phyloP scores from a whole-genome alignment of 30 jellyfish, hydroid and myxozoan genomes.

The Nemopilema nomurai region DNA sequence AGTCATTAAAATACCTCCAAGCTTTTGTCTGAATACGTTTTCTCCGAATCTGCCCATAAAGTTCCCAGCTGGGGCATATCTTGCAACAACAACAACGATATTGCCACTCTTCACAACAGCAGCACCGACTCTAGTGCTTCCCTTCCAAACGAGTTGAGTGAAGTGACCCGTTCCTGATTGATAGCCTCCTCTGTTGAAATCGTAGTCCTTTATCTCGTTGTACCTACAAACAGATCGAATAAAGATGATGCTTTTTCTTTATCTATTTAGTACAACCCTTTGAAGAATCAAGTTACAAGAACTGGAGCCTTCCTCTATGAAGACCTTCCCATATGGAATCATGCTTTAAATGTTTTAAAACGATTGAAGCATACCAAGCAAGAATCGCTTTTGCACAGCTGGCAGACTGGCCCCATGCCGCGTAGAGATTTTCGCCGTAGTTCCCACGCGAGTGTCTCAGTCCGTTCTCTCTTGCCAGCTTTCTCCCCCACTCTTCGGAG shows the following conservation, averaged over 20 bases:
- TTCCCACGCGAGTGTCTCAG: slow-evolving; percentile 63
- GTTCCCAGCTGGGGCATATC: slow-evolving; percentile 79
- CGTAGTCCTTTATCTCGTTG: slow-evolving; percentile 48
- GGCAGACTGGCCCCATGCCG: slow-evolving; percentile 54
- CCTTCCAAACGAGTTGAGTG: slow-evolving; percentile 80
- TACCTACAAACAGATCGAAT: slow-evolving; percentile 40
- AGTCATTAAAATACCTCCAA: slow-evolving; percentile 72
- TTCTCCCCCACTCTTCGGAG: slow-evolving; percentile 59
- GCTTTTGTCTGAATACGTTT: slow-evolving; percentile 49
- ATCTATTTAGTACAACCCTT: not conserved
- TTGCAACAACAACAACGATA: slow-evolving; percentile 64
- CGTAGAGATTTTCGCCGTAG: slow-evolving; percentile 69
- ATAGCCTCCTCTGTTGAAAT: slow-evolving; percentile 54
- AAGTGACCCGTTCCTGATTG: slow-evolving; percentile 68
- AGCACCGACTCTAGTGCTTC: slow-evolving; percentile 67
- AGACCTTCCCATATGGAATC: no score
- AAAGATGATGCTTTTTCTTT: not conserved
- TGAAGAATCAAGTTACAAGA: no score
- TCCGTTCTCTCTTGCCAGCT: slow-evolving; percentile 58
- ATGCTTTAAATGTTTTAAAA: no score
- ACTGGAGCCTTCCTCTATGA: no score
- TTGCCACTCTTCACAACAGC: slow-evolving; percentile 60
- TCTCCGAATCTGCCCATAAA: slow-evolving; percentile 39
- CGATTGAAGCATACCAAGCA: slow-evolving; percentile 60
- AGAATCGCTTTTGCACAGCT: slow-evolving; percentile 66